These are phyloP conservation scores for Halcyon badia DNA, from an alignment of 2,797 vertebrate species.

Conservation along the genomic window DNA sequence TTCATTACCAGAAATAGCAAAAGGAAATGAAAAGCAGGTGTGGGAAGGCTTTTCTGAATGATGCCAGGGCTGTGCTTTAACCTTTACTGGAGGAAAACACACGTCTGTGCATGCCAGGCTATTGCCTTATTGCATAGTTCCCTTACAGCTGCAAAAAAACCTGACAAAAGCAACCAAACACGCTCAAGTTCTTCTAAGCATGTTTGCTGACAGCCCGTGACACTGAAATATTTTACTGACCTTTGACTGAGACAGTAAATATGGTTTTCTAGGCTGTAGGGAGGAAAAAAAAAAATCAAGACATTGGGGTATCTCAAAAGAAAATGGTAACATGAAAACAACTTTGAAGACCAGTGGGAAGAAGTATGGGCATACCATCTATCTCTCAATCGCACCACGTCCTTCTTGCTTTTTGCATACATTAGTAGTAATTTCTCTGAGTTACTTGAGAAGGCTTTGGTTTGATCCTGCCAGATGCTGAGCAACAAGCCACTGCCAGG, in stretches of 20 bases:
- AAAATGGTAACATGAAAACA: constrained; percentile 3
- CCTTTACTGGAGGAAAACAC: constrained; percentile 63
- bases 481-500: neutral
- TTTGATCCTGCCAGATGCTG: constrained; percentile 48
- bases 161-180: constrained; percentile 68
- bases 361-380: constrained; percentile 21
- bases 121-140: constrained; percentile 28
- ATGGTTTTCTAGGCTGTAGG: neutral
- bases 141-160: constrained; percentile 27
- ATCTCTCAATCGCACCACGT: neutral
- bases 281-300: neutral
- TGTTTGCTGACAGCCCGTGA: constrained; percentile 22
- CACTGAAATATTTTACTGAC: constrained; percentile 41
- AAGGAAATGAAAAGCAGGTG: constrained; percentile 86
- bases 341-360: constrained; percentile 10
- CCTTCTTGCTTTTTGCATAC: neutral
- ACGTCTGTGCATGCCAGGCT: constrained; percentile 54
- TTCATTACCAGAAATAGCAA: constrained; percentile 82
- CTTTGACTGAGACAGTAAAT: constrained; percentile 53
- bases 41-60: constrained; percentile 75
- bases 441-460: neutral
- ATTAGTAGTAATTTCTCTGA: neutral
- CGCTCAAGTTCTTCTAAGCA: constrained; percentile 50
- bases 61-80: constrained; percentile 75
- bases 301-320: neutral